Evolutionary conservation across 2,113 vertebrate species (phyloP).

Genomic region (Gymnobelideus leadbeateri): DNA sequence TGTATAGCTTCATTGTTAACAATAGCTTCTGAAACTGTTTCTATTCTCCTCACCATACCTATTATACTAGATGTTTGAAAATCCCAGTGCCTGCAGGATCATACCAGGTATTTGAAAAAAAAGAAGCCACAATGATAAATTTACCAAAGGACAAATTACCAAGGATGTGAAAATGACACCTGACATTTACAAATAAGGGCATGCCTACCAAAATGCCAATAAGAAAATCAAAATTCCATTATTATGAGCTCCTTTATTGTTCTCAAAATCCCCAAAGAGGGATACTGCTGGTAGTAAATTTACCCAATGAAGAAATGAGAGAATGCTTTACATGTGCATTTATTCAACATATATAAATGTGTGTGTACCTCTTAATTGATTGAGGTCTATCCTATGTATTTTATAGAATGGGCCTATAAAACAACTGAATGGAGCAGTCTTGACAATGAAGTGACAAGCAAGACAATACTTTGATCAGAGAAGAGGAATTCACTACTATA

Average conservation of each 20-base stretch:
- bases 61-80: background rate
- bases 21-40: background rate
- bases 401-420: background rate
- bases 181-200: background rate
- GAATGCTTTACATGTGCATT: background rate
- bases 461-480: slow-evolving; percentile 50
- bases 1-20: background rate
- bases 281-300: too few species aligned
- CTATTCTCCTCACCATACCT: background rate
- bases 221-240: background rate
- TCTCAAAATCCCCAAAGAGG: background rate
- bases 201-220: background rate
- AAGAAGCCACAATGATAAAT: background rate
- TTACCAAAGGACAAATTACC: slow-evolving; percentile 2
- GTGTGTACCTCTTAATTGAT: background rate
- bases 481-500: slow-evolving; percentile 29
- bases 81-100: background rate
- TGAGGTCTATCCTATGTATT: background rate
- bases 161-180: background rate
- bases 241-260: background rate
- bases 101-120: background rate
- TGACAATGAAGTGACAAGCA: background rate
- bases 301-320: background rate
- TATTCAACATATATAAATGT: background rate
- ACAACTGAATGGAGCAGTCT: background rate